A percentile compares a stretch with the other conserved stretches of the same genome.
phyloP scores from a whole-genome alignment of 1,140 invertebrate genomes.

The Eupeodes corollae region DNA sequence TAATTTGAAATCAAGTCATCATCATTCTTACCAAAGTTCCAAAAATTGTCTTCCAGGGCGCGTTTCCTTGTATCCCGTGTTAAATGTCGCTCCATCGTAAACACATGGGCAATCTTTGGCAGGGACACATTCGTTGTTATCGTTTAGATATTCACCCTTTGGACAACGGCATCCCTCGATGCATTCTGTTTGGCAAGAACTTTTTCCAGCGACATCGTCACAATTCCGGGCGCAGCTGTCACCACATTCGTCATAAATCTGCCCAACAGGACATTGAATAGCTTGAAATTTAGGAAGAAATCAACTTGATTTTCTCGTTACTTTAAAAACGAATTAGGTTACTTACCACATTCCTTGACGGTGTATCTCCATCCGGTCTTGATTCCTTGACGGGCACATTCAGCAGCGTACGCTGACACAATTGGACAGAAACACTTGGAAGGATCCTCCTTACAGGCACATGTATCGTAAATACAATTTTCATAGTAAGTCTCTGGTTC shows the following conservation, averaged over 20 bases:
- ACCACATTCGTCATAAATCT: constrained; percentile 68
- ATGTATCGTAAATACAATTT: constrained; percentile 78
- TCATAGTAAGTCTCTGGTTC: constrained; percentile 66
- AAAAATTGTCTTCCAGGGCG: constrained; percentile 50
- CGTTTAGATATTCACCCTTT: constrained; percentile 57
- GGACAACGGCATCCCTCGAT: constrained; percentile 85
- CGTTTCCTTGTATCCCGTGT: constrained; percentile 61
- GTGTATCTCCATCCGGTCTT: constrained; percentile 63
- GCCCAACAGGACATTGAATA: constrained; percentile 61
- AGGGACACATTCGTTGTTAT: constrained; percentile 61
- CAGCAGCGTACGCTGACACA: constrained; percentile 64
- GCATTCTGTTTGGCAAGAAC: constrained; percentile 41
- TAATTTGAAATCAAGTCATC: background rate
- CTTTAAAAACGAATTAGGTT: constrained; percentile 2
- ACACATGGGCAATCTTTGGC: constrained; percentile 64
- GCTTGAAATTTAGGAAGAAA: constrained; percentile 35
- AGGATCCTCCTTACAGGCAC: constrained; percentile 57
- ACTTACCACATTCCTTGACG: constrained; percentile 62
- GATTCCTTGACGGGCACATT: constrained; percentile 60
- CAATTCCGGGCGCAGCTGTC: constrained; percentile 64
- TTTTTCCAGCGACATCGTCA: constrained; percentile 42
- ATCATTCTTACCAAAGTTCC: constrained; percentile 51
- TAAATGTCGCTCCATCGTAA: constrained; percentile 59
- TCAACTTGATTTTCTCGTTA: background rate
- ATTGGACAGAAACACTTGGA: constrained; percentile 68